A percentile compares a stretch with the other conserved stretches of the same genome.
These are phyloP conservation scores for Scotopteryx bipunctaria DNA, from an alignment of 2,888 invertebrate species.

Conservation along the genomic window DNA sequence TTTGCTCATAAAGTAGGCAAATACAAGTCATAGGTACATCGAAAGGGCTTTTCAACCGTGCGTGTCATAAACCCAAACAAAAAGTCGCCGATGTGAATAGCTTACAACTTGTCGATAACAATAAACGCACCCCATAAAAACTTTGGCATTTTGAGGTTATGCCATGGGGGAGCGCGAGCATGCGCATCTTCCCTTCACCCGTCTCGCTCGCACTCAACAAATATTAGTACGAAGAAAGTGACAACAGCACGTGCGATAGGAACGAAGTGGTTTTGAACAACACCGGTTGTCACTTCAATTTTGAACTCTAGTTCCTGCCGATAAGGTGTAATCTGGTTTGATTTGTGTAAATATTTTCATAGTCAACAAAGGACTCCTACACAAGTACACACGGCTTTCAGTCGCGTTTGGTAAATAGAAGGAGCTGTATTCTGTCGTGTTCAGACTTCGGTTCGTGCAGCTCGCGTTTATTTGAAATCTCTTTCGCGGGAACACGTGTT, in stretches of 20 bases:
- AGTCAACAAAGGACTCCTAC: conserved; percentile 54
- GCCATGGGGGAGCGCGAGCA: conserved; percentile 55
- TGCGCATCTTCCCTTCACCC: conserved; percentile 50
- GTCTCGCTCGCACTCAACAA: conserved; percentile 47
- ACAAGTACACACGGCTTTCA: conserved; percentile 46
- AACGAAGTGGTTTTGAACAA: conserved; percentile 56
- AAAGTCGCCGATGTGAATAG: conserved; percentile 48
- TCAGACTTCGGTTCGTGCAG: conserved; percentile 34
- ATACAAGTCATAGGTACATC: conserved; percentile 29
- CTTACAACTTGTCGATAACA: conserved; percentile 59
- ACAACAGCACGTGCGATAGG: conserved; percentile 50
- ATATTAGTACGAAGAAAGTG: conserved; percentile 50
- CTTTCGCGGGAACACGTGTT: conserved; percentile 35
- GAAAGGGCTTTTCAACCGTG: conserved; percentile 40
- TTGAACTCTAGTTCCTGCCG: conserved; percentile 34
- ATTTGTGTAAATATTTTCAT: conserved; percentile 56
- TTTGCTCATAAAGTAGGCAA: conserved; percentile 21
- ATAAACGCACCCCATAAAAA: conserved; percentile 59
- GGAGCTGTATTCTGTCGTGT: conserved; percentile 56
- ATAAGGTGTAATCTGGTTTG: conserved; percentile 52
- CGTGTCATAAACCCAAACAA: conserved; percentile 47
- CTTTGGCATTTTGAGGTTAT: conserved; percentile 57
- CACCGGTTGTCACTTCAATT: conserved; percentile 29
- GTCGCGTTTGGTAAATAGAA: conserved; percentile 50
- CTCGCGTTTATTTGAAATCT: conserved; percentile 27